These are phyloP conservation scores for Ammodytes marinus DNA, from an alignment of 2,113 vertebrate species.

Conservation along the genomic window DNA sequence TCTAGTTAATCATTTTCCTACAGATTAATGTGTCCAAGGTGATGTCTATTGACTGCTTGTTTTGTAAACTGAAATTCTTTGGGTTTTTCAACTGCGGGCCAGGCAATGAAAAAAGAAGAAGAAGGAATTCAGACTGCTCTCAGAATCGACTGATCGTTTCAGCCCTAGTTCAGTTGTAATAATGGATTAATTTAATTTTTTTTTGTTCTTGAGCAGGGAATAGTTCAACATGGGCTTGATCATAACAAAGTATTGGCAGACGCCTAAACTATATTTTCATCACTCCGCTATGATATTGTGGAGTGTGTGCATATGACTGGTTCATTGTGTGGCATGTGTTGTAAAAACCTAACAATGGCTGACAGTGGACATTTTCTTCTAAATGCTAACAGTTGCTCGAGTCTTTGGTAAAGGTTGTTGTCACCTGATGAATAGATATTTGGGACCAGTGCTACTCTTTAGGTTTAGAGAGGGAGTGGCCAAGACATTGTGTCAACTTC, in stretches of 20 bases:
- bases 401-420: conserved; percentile 5
- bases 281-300: background rate
- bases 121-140: no score
- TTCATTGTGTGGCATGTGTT: background rate
- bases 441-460: conserved; percentile 30
- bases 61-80: background rate
- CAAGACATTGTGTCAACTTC: conserved; percentile 43
- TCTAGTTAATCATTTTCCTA: background rate
- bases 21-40: background rate
- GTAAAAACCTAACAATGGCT: background rate
- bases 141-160: background rate
- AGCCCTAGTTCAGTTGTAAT: background rate
- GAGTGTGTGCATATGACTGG: background rate
- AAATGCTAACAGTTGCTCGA: background rate
- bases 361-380: background rate
- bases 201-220: background rate
- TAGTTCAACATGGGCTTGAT: background rate
- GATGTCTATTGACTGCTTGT: background rate
- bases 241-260: background rate
- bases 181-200: background rate
- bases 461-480: conserved; percentile 25
- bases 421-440: conserved; percentile 34
- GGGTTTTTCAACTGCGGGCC: no score
- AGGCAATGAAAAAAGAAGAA: no score
- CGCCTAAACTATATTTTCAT: background rate